Evolutionary conservation across 2,797 vertebrate species (phyloP).

Genomic region (Malurus splendens): DNA sequence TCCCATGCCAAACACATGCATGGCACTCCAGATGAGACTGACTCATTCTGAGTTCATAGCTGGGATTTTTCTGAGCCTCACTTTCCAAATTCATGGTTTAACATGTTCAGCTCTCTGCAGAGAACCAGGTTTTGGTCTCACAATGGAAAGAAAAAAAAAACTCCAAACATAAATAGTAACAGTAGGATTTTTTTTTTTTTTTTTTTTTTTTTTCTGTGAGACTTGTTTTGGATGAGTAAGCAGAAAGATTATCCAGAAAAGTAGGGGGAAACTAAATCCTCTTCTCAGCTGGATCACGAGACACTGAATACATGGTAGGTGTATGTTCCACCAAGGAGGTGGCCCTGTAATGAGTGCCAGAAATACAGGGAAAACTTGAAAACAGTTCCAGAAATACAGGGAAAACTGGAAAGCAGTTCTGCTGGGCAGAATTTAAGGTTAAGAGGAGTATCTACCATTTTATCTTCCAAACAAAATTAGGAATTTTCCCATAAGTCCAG

Average conservation of each 20-base stretch:
- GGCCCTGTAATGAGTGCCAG: neutral
- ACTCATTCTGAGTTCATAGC: neutral
- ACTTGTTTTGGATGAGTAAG: neutral
- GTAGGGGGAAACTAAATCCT: neutral
- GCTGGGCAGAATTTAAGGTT: neutral
- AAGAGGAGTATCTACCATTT: neutral
- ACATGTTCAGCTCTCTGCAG: neutral
- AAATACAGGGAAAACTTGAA: neutral
- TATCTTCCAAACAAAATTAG: neutral
- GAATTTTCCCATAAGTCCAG: neutral
- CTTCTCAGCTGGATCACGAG: neutral
- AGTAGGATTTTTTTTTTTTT: neutral
- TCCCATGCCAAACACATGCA: neutral
- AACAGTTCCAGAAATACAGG: neutral
- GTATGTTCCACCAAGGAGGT: neutral
- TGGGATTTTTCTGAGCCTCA: slow-evolving; percentile 13
- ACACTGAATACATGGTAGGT: neutral
- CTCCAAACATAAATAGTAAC: neutral
- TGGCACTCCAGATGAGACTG: neutral
- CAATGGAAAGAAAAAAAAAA: neutral
- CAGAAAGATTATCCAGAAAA: neutral
- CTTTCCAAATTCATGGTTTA: neutral
- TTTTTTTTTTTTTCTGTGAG: neutral
- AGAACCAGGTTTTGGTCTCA: neutral
- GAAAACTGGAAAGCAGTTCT: neutral